Evolutionary conservation across 2,113 vertebrate species (phyloP).

Genomic region (Corythaixoides concolor): DNA sequence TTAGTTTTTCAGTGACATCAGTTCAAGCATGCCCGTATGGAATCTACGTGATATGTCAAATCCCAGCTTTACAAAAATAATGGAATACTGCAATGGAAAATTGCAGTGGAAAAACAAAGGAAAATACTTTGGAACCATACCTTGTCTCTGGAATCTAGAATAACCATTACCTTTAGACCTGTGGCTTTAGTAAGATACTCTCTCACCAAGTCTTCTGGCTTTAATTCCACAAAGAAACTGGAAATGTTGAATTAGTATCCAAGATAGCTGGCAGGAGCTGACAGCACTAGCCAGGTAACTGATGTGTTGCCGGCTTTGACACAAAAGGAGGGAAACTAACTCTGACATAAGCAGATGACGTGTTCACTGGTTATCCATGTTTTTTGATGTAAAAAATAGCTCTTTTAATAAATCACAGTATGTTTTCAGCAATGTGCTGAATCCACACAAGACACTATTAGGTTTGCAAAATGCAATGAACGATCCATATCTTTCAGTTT

Average conservation of each 20-base stretch:
- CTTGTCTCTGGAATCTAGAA: neutral
- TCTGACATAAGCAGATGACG: neutral
- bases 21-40: neutral
- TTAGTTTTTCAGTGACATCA: neutral
- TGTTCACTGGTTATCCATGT: neutral
- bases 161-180: neutral
- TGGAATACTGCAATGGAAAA: neutral
- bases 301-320: rapidly evolving
- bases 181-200: neutral
- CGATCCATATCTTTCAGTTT: neutral
- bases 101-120: too few species aligned
- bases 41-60: neutral
- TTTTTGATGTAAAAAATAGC: neutral
- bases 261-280: neutral
- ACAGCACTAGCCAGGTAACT: neutral
- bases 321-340: neutral
- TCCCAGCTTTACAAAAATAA: neutral
- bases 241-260: neutral
- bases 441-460: neutral
- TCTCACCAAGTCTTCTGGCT: neutral
- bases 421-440: neutral
- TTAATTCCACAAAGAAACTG: neutral
- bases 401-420: neutral
- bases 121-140: neutral
- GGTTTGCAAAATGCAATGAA: neutral